Percentiles rank a stretch among this genome's conserved stretches.
Conservation (phyloP, 2,888 invertebrate genomes). For the Calliscelio sp. region DNA sequence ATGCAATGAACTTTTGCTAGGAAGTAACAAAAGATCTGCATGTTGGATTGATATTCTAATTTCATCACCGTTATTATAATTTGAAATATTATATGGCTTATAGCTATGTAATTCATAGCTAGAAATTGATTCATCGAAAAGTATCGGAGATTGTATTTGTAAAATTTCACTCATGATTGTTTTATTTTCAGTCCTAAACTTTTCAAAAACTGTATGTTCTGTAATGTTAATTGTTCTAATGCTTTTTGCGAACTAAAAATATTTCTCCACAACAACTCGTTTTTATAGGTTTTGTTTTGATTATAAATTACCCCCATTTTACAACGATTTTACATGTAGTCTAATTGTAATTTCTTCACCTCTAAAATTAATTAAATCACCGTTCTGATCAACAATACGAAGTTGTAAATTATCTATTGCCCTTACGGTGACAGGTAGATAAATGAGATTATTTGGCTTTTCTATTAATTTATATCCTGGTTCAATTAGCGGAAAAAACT, state of each 20-base stretch:
- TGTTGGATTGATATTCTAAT: too few relatives aligned
- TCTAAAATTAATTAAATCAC: constrained; percentile 72
- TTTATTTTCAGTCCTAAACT: too few relatives aligned
- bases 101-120: too few relatives aligned
- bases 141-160: too few relatives aligned
- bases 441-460: constrained; percentile 75
- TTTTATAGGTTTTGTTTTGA: constrained; percentile 47
- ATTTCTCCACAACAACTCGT: too few relatives aligned
- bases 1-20: too few relatives aligned
- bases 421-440: constrained; percentile 70
- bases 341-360: constrained; percentile 73
- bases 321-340: constrained; percentile 67
- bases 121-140: too few relatives aligned
- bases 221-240: constrained; percentile 9
- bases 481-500: constrained; percentile 48
- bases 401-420: constrained; percentile 73
- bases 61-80: too few relatives aligned
- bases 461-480: constrained; percentile 82
- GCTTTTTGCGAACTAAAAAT: background rate
- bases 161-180: background rate
- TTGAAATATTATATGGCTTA: too few relatives aligned
- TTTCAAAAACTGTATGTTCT: background rate
- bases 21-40: too few relatives aligned
- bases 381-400: constrained; percentile 74
- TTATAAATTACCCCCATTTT: constrained; percentile 59